Evolutionary conservation across 1,140 invertebrate genomes (phyloP).

Genomic region (Caenorhabditis inopinata): DNA sequence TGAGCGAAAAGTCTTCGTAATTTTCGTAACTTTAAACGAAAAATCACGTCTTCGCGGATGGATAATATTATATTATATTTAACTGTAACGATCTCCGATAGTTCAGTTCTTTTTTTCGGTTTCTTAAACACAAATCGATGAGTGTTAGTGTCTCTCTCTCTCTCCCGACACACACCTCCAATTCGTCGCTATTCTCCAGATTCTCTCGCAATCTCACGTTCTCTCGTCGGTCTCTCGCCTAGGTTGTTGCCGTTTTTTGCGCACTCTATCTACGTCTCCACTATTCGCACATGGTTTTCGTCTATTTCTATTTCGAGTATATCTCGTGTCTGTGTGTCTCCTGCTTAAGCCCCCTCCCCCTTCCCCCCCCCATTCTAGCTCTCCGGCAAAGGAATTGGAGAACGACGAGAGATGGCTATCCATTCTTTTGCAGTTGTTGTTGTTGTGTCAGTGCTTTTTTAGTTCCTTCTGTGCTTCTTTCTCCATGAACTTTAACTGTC

Average conservation of each 20-base stretch:
- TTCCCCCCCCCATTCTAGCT: no score
- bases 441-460: neutral
- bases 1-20: no score
- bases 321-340: neutral
- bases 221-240: neutral
- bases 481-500: no score
- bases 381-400: neutral
- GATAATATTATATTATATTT: no score
- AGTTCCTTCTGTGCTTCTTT: neutral
- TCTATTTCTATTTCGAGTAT: neutral
- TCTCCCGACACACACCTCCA: neutral
- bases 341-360: neutral
- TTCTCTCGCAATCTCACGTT: neutral
- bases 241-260: conserved; percentile 14
- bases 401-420: neutral
- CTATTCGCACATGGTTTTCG: neutral
- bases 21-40: no score
- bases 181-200: no score
- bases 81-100: neutral
- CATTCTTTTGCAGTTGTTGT: neutral
- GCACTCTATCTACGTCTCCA: neutral
- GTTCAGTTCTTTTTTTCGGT: neutral
- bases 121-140: no score
- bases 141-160: no score
- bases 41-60: no score